Conservation (phyloP, 2,888 invertebrate genomes). For the Macroteleia sp. region DNA sequence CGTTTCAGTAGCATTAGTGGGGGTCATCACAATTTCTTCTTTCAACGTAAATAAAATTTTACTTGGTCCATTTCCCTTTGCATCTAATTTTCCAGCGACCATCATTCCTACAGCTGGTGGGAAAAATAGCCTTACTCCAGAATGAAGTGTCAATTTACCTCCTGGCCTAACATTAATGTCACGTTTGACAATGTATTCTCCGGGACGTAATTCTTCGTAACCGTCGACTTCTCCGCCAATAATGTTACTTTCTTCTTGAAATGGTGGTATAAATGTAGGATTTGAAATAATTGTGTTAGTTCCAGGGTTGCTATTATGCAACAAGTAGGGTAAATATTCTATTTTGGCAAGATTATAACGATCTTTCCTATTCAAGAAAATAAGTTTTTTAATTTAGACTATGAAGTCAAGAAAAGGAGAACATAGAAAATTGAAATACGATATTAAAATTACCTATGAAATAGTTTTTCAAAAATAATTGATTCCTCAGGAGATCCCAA, state of each 20-base stretch:
- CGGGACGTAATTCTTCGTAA: slow-evolving; percentile 91
- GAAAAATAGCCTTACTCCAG: slow-evolving; percentile 95
- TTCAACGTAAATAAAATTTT: slow-evolving; percentile 92
- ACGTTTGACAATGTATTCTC: slow-evolving; percentile 95
- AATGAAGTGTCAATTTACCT: slow-evolving; percentile 94
- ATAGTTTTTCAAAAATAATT: slow-evolving; percentile 89
- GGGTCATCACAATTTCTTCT: slow-evolving; percentile 88
- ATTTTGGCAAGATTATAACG: slow-evolving; percentile 97
- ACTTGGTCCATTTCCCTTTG: slow-evolving; percentile 91
- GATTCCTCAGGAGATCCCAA: slow-evolving; percentile 91
- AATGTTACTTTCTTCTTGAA: slow-evolving; percentile 88
- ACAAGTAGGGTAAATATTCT: slow-evolving; percentile 94
- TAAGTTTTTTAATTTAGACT: neutral
- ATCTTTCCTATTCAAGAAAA: slow-evolving; percentile 87
- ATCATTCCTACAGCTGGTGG: slow-evolving; percentile 97
- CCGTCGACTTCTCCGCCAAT: slow-evolving; percentile 98
- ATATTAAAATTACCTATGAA: slow-evolving; percentile 86
- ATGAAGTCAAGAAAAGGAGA: no score
- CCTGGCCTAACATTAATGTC: slow-evolving; percentile 97
- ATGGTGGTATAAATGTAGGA: slow-evolving; percentile 91
- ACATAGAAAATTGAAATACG: no score
- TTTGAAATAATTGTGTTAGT: slow-evolving; percentile 92
- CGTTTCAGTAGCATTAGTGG: slow-evolving; percentile 86
- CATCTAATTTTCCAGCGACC: slow-evolving; percentile 96
- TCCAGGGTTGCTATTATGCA: slow-evolving; percentile 95